A percentile compares a stretch with the other conserved stretches of the same genome.
Conservation (phyloP, 2,113 vertebrate genomes). For the Apeltes quadracus region DNA sequence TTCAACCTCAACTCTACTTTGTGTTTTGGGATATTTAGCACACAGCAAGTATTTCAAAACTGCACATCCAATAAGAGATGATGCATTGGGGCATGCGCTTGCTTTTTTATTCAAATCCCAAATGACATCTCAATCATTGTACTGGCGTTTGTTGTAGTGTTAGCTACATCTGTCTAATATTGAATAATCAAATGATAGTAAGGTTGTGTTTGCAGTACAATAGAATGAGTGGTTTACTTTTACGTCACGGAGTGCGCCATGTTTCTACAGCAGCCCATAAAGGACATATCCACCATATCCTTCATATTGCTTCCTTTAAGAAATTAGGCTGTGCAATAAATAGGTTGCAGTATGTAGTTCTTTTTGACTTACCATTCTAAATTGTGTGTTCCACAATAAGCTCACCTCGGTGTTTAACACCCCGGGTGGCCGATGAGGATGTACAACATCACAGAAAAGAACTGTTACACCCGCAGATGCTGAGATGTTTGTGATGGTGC, state of each 20-base stretch:
- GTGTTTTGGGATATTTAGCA: neutral
- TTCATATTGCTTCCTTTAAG: neutral
- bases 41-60: no score
- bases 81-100: neutral
- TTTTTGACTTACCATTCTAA: neutral
- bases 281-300: neutral
- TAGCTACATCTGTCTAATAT: neutral
- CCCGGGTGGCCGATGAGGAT: slow-evolving; percentile 28
- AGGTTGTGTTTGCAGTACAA: neutral
- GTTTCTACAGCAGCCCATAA: neutral
- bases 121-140: neutral
- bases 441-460: slow-evolving; percentile 22
- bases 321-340: neutral
- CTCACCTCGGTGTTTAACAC: slow-evolving; percentile 10
- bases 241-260: neutral
- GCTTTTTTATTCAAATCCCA: neutral
- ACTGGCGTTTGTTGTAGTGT: neutral
- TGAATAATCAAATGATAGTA: neutral
- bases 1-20: neutral
- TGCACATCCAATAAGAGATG: neutral
- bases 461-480: slow-evolving; percentile 42
- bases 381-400: neutral
- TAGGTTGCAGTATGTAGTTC: neutral
- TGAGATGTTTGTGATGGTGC: slow-evolving; percentile 41
- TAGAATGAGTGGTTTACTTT: neutral